Base-by-base conservation (phyloP, 2,888 invertebrate genomes). In the Thyatira batis region DNA sequence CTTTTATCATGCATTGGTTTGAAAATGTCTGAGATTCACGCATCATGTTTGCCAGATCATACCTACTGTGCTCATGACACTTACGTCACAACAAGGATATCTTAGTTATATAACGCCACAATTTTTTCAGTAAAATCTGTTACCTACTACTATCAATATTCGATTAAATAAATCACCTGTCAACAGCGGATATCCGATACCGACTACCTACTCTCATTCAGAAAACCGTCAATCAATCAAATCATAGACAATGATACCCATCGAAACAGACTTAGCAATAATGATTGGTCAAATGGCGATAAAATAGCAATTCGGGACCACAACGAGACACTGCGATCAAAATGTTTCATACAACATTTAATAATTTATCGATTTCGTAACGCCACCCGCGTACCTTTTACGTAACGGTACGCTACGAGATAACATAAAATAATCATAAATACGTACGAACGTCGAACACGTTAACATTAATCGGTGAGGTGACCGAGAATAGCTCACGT, bases 31-130 rank as follows among this genome's bases (percentile, higher is more conserved):
- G 13, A 39, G 51, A 58, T 53, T 46, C 52, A 30, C 39, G 28
- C 53, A 54, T 51, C 44, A 11, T 51, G 20, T 1, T 13, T 17
- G 25, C 20, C 2, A 17, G 44, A 55, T n/a, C 49, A 30, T 33
- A 13, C 33, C 13, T 39, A 17, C 17, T 39, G 8, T 39, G 39
- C 8, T 51, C 27, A 53, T 23, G 49, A 61, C 55, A 70, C 80
- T 88, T 88, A 88, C 88, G 87, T 87, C 87, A 89, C 72, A 68
- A 72, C 67, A 79, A 82, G 83, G 82, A 84, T 70, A 65, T 67
- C 50, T 10, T 10, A 27, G 76, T 88, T 88, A 87, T 83, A 82
- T 86, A 88, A 89, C 39, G 6, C 17, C 17, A 17, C 76, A 63
- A 56, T 57, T 65, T 62, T 65, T 60, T 57, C 49, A 51, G 50